phyloP scores from a whole-genome alignment of 1,140 invertebrate species.

The Chrysoperla carnea region DNA sequence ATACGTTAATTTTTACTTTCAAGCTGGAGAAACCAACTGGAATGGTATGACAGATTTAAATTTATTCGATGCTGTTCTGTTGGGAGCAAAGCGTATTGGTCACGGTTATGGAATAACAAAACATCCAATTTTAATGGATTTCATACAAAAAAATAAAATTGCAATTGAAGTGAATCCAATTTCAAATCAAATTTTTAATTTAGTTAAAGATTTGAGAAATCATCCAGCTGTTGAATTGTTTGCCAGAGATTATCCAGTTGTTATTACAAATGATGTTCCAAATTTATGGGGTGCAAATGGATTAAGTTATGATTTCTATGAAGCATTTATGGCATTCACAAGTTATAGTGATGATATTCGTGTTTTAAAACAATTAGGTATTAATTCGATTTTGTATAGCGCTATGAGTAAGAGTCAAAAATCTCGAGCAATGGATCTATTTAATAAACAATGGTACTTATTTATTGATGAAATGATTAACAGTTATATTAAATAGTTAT shows the following conservation, averaged over 20 bases:
- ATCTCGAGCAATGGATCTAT: too few relatives aligned
- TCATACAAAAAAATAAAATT: constrained; percentile 42
- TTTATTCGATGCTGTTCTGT: constrained; percentile 48
- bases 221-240: constrained; percentile 56
- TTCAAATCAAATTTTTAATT: constrained; percentile 55
- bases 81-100: constrained; percentile 43
- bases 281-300: constrained; percentile 42
- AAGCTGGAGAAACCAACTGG: constrained; percentile 62
- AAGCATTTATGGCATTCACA: too few relatives aligned
- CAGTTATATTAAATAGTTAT: too few relatives aligned
- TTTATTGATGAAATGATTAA: too few relatives aligned
- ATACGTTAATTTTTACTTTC: constrained; percentile 45
- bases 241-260: constrained; percentile 33
- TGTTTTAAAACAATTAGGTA: constrained; percentile 44
- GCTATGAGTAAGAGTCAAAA: constrained; percentile 19
- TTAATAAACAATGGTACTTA: too few relatives aligned
- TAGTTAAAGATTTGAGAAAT: constrained; percentile 60
- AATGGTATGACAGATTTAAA: constrained; percentile 32
- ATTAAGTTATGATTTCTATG: constrained; percentile 50
- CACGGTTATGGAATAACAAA: constrained; percentile 52
- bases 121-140: constrained; percentile 47
- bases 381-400: constrained; percentile 46
- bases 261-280: constrained; percentile 51
- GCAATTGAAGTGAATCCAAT: constrained; percentile 70
- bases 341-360: constrained; percentile 38